Percentiles rank a stretch among this genome's conserved stretches.
These are phyloP conservation scores for Aporophyla lueneburgensis DNA, from an alignment of 2,888 invertebrate species.

Conservation along the genomic window DNA sequence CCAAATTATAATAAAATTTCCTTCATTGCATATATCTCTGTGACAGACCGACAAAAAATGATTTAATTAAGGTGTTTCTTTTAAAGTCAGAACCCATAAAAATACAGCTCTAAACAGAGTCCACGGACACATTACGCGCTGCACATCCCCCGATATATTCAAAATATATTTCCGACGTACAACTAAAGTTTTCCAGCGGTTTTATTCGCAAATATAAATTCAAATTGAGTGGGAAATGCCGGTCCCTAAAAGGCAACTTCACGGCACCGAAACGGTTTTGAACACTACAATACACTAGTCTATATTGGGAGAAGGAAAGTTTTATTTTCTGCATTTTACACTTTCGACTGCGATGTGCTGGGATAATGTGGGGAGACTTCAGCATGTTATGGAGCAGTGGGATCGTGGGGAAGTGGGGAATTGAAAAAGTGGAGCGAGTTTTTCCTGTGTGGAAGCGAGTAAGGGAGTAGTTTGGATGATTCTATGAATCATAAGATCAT, in stretches of 20 bases:
- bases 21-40: neutral
- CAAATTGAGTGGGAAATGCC: slow-evolving; percentile 75
- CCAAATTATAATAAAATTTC: neutral
- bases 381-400: slow-evolving; percentile 5
- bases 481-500: too few relatives aligned
- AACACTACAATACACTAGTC: slow-evolving; percentile 58
- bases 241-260: slow-evolving; percentile 69
- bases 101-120: slow-evolving; percentile 7
- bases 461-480: neutral
- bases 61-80: too few relatives aligned
- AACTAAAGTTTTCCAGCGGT: slow-evolving; percentile 66
- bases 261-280: slow-evolving; percentile 55
- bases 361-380: slow-evolving; percentile 38
- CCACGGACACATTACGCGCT: slow-evolving; percentile 29
- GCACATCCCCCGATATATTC: slow-evolving; percentile 58
- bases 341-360: slow-evolving; percentile 46
- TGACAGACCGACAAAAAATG: neutral
- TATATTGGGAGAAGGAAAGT: slow-evolving; percentile 71
- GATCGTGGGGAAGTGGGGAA: neutral
- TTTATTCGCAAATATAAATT: slow-evolving; percentile 74
- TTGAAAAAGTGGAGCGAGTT: neutral
- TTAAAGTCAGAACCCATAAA: neutral
- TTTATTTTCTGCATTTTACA: slow-evolving; percentile 70
- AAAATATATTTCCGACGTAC: slow-evolving; percentile 60
- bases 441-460: neutral